These are phyloP conservation scores for Hemaris fuciformis DNA, from an alignment of 2,888 invertebrate genomes.

Conservation along the genomic window DNA sequence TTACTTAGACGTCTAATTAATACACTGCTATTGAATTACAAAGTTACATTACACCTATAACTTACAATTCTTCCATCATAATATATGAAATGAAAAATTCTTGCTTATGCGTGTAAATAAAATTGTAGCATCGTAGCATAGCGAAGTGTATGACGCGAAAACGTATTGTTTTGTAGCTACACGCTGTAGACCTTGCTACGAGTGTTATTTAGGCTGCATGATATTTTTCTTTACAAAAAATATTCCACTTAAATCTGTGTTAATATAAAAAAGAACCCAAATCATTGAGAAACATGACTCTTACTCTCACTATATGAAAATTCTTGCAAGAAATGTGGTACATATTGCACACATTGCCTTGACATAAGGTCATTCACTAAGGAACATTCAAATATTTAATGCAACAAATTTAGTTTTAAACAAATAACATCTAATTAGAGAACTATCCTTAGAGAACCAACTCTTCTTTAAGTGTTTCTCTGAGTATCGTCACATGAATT, in stretches of 20 bases:
- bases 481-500: no score
- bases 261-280: no score
- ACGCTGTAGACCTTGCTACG: slow-evolving; percentile 47
- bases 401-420: neutral
- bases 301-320: neutral
- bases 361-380: neutral
- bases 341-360: neutral
- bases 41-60: slow-evolving; percentile 2
- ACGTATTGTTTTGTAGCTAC: slow-evolving; percentile 31
- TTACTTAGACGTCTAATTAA: neutral
- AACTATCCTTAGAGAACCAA: no score
- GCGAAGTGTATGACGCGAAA: neutral
- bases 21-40: neutral
- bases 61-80: slow-evolving; percentile 16
- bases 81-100: neutral
- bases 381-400: neutral
- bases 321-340: neutral
- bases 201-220: slow-evolving; percentile 4
- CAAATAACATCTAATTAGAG: neutral
- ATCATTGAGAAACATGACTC: no score
- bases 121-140: slow-evolving; percentile 20
- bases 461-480: no score
- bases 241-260: no score
- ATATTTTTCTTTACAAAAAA: no score
- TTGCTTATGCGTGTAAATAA: neutral